These are phyloP conservation scores for Pristionchus japonicus DNA, from an alignment of 2,888 invertebrate genomes.

Conservation along the genomic window DNA sequence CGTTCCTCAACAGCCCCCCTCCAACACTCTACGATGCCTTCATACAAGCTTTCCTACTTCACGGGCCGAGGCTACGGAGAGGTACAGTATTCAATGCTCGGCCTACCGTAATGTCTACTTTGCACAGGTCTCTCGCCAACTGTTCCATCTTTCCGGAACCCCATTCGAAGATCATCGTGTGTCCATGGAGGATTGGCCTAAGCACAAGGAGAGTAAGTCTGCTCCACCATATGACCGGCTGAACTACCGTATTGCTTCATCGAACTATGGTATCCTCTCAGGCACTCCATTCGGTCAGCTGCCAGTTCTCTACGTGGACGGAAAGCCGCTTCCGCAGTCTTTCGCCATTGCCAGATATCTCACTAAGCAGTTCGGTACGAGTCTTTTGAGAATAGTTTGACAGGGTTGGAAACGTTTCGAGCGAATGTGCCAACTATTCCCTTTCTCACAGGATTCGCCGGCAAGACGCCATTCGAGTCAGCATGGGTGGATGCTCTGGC, in stretches of 20 bases:
- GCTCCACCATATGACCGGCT: too few relatives aligned
- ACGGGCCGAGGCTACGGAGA: not conserved
- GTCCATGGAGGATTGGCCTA: not conserved
- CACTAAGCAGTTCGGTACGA: not conserved
- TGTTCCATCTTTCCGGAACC: not conserved
- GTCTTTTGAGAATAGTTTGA: too few relatives aligned
- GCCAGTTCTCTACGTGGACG: not conserved
- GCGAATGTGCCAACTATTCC: not conserved
- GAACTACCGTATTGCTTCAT: too few relatives aligned
- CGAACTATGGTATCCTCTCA: not conserved
- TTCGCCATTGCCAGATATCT: conserved; percentile 21
- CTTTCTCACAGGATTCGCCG: not conserved
- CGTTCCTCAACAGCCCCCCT: too few relatives aligned
- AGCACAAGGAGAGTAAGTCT: too few relatives aligned
- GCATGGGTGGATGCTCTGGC: conserved; percentile 59
- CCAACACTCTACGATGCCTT: not conserved
- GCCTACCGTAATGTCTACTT: too few relatives aligned
- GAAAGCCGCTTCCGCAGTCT: conserved; percentile 1
- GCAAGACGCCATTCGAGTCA: conserved; percentile 51
- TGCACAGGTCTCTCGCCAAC: not conserved
- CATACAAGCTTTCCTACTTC: not conserved
- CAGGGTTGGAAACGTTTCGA: too few relatives aligned
- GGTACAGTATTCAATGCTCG: not conserved
- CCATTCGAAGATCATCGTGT: not conserved
- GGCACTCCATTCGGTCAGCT: conserved; percentile 9